These are phyloP conservation scores for Notothenia coriiceps DNA, from an alignment of 2,113 vertebrate genomes.

Conservation along the genomic window DNA sequence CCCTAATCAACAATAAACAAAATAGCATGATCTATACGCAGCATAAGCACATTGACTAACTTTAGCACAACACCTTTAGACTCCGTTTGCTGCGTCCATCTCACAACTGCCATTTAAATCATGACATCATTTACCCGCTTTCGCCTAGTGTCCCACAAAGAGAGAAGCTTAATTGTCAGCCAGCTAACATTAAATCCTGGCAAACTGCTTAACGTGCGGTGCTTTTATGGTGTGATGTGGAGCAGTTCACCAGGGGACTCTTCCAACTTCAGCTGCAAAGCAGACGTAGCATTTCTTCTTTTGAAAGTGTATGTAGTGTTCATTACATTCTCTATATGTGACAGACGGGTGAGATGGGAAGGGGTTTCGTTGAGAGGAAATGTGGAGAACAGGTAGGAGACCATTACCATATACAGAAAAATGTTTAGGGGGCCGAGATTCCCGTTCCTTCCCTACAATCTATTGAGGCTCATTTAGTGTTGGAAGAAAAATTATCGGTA, in stretches of 20 bases:
- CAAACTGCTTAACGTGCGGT: constrained; percentile 39
- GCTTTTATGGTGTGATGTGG: constrained; percentile 38
- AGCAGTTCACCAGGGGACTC: constrained; percentile 14
- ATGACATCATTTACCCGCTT: constrained; percentile 15
- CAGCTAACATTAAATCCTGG: constrained; percentile 46
- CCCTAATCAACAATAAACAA: background rate
- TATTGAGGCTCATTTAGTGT: too few species aligned
- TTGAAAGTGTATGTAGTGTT: background rate
- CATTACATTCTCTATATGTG: background rate
- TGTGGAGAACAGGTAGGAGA: too few species aligned
- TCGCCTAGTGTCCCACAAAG: constrained; percentile 31
- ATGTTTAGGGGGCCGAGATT: too few species aligned
- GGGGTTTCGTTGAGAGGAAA: too few species aligned
- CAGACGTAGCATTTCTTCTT: too few species aligned
- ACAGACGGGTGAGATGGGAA: too few species aligned
- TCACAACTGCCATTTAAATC: constrained; percentile 14
- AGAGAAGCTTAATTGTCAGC: constrained; percentile 46
- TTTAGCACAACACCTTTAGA: background rate
- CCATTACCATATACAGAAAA: too few species aligned
- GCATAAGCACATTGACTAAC: background rate
- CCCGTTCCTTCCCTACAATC: too few species aligned
- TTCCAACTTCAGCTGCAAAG: background rate
- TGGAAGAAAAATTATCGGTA: too few species aligned
- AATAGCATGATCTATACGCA: background rate
- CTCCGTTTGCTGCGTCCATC: background rate